phyloP scores from a whole-genome alignment of 2,888 invertebrate genomes.

The Timandra comae region DNA sequence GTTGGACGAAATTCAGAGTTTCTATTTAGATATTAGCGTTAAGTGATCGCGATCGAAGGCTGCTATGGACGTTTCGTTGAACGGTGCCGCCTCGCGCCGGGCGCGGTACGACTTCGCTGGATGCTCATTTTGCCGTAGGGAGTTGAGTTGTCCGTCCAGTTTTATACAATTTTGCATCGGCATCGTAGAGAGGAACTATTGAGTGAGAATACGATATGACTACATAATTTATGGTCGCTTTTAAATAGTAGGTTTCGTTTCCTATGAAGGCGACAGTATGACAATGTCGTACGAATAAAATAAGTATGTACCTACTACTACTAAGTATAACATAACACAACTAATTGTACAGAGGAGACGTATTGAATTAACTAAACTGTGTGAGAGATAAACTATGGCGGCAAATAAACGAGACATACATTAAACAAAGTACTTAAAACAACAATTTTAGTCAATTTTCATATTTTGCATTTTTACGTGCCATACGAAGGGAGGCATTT shows the following conservation, averaged over 20 bases:
- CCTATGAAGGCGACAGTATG: no score
- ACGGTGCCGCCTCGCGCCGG: conserved; percentile 31
- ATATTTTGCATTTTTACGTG: conserved; percentile 17
- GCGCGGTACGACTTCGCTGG: conserved; percentile 38
- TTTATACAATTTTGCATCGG: conserved; percentile 68
- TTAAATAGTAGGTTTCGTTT: no score
- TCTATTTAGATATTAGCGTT: conserved; percentile 55
- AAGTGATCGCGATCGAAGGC: conserved; percentile 43
- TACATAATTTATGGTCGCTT: no score
- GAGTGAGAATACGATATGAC: no score
- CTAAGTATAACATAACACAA: no score
- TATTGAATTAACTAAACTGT: no score
- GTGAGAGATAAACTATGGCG: no score
- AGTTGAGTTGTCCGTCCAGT: conserved; percentile 76
- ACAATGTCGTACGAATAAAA: no score
- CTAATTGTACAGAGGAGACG: no score
- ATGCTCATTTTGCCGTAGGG: conserved; percentile 72
- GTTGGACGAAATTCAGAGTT: conserved; percentile 44
- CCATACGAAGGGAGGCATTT: conserved; percentile 19
- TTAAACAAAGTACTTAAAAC: conserved; percentile 6
- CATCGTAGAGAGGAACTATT: conserved; percentile 38
- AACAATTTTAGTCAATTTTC: conserved; percentile 16
- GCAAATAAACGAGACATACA: no score
- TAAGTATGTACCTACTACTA: no score
- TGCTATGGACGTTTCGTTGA: conserved; percentile 48